Evolutionary conservation across 2,888 invertebrate genomes (phyloP), one percentile per base, ranked within the genome.

Genomic region (Neuroscelio doddi): DNA sequence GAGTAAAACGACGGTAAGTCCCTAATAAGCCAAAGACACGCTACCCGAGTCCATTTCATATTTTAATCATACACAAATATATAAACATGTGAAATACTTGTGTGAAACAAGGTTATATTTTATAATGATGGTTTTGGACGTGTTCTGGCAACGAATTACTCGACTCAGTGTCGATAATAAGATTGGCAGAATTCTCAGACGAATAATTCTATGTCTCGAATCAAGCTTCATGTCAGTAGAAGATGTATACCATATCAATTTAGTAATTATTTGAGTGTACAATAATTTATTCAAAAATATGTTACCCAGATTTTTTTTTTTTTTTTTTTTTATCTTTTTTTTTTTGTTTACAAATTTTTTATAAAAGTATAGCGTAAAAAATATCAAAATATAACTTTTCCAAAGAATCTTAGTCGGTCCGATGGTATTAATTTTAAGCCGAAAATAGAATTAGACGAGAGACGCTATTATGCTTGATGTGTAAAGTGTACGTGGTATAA

Each of bases 261-360:
- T 5, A 21, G 21, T 5, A 5, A 21, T 21, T 3, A 21, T 21
- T 21, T 21, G 21, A 21, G 47, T 47, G 46, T 24, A 41, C 26
- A 46, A 41, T 49, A 41, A 42, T 41, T 30, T 17, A 17, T 49
- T 3, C 27, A 27, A n/a, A n/a, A n/a, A n/a, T n/a, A n/a, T n/a
- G n/a, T n/a, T n/a, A n/a, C n/a, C n/a, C n/a, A n/a, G n/a, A n/a
- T n/a, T n/a, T n/a, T n/a, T n/a, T n/a, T n/a, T n/a, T n/a, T n/a
- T n/a, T n/a, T n/a, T n/a, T n/a, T n/a, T n/a, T n/a, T n/a, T n/a
- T n/a, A n/a, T n/a, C n/a, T n/a, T n/a, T n/a, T n/a, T n/a, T n/a
- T n/a, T n/a, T n/a, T n/a, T n/a, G n/a, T n/a, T n/a, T n/a, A n/a
- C n/a, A n/a, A n/a, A n/a, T n/a, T n/a, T n/a, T n/a, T n/a, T n/a